A percentile compares a stretch with the other conserved stretches of the same genome.
These are phyloP conservation scores for Onychorhynchus coronatus DNA, from an alignment of 2,113 vertebrate species.

Conservation along the genomic window DNA sequence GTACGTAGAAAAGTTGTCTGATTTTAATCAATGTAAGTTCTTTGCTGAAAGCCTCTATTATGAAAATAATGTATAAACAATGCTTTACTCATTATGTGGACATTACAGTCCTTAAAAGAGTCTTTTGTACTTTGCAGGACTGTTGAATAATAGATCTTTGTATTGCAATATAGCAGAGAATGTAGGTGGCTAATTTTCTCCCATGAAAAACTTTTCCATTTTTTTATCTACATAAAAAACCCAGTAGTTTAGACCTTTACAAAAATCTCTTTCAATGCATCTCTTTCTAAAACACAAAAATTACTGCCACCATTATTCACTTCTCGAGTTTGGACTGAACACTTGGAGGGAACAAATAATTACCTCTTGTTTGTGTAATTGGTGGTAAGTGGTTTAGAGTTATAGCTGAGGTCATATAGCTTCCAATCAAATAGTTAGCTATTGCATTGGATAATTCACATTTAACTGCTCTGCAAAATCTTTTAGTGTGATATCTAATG, in stretches of 20 bases:
- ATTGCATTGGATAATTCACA: neutral
- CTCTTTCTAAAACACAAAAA: neutral
- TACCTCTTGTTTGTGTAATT: neutral
- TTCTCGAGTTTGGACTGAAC: neutral
- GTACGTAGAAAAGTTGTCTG: neutral
- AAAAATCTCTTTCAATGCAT: neutral
- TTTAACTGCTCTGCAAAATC: neutral
- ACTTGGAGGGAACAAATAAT: neutral
- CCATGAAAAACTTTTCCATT: neutral
- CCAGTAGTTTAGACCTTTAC: neutral
- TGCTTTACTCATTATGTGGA: neutral
- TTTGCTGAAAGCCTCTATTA: neutral
- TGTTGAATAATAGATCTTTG: neutral
- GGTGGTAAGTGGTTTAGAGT: neutral
- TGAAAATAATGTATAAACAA: neutral
- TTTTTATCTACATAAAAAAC: neutral
- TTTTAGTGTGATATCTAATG: neutral
- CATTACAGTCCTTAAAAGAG: neutral
- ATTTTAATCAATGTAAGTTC: neutral
- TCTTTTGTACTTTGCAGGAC: neutral
- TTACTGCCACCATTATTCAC: neutral
- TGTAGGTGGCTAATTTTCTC: neutral
- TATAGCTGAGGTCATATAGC: neutral
- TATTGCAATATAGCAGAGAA: neutral
- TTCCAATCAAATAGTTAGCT: neutral